Conservation (phyloP, 2,113 vertebrate species). For the Rhynchomys soricoides region DNA sequence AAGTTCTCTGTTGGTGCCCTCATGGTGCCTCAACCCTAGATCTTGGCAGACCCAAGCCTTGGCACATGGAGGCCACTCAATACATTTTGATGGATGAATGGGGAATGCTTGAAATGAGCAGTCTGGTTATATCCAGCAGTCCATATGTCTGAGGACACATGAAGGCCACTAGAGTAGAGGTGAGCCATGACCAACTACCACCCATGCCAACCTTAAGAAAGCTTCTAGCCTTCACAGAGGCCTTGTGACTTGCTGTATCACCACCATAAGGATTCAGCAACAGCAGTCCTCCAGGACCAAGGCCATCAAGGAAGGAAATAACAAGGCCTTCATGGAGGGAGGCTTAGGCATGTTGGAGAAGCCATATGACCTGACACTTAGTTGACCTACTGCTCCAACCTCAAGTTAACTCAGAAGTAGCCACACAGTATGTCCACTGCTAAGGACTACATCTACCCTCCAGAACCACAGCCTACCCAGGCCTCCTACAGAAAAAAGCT, state of each 20-base stretch:
- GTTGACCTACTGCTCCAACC: not conserved
- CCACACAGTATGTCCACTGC: not conserved
- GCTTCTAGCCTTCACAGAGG: not conserved
- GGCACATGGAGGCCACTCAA: not conserved
- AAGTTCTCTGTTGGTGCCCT: conserved; percentile 19
- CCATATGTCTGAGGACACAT: not conserved
- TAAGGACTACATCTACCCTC: not conserved
- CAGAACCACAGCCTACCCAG: not conserved
- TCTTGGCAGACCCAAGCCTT: not conserved
- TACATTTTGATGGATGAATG: not conserved
- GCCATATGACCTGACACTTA: not conserved
- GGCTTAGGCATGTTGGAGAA: not conserved
- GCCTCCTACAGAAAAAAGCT: not conserved
- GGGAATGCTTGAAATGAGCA: conserved; percentile 4
- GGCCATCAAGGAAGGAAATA: not conserved
- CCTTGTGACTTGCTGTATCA: not conserved
- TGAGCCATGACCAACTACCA: not conserved
- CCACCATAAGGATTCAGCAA: not conserved
- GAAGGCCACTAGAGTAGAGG: not conserved
- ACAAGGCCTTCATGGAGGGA: not conserved
- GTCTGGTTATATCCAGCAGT: not conserved
- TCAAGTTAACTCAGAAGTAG: not conserved
- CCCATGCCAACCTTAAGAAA: not conserved
- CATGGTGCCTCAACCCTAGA: not conserved
- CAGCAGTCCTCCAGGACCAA: not conserved